These are phyloP conservation scores for Aphidoletes aphidimyza DNA, from an alignment of 2,888 invertebrate genomes.

Conservation along the genomic window DNA sequence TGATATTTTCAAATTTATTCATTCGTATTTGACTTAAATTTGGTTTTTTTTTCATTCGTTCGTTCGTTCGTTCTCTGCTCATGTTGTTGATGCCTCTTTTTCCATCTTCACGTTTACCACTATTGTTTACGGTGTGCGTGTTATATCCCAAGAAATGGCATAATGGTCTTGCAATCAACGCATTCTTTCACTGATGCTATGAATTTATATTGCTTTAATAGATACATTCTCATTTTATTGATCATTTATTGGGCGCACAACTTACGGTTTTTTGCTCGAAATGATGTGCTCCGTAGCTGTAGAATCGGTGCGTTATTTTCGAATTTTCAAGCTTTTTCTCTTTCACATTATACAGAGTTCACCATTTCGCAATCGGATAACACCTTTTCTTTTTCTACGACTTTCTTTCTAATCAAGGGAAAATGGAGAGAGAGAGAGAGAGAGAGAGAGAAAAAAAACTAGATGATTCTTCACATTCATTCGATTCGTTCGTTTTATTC, in stretches of 20 bases:
- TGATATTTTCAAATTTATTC: constrained; percentile 40
- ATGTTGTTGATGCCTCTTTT: too few relatives aligned
- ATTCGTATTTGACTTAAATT: constrained; percentile 39
- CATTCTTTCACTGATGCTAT: constrained; percentile 7
- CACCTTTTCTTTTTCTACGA: neutral
- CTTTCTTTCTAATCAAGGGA: constrained; percentile 19
- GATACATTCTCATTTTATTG: constrained; percentile 37
- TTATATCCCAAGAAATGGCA: neutral
- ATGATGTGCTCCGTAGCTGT: too few relatives aligned
- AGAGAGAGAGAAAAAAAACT: neutral
- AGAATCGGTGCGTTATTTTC: too few relatives aligned
- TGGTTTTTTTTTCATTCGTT: too few relatives aligned
- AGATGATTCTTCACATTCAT: neutral
- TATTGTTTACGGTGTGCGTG: constrained; percentile 10
- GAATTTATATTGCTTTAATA: constrained; percentile 43
- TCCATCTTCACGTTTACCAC: constrained; percentile 39
- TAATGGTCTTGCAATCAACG: neutral
- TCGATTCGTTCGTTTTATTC: neutral
- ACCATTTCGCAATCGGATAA: neutral
- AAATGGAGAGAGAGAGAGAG: too few relatives aligned
- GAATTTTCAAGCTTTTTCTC: too few relatives aligned
- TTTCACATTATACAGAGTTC: constrained; percentile 7
- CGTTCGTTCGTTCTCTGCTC: too few relatives aligned
- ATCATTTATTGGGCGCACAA: constrained; percentile 45
- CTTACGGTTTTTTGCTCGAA: neutral